Evolutionary conservation across 2,113 vertebrate genomes (phyloP).

Genomic region (Neogale vison): DNA sequence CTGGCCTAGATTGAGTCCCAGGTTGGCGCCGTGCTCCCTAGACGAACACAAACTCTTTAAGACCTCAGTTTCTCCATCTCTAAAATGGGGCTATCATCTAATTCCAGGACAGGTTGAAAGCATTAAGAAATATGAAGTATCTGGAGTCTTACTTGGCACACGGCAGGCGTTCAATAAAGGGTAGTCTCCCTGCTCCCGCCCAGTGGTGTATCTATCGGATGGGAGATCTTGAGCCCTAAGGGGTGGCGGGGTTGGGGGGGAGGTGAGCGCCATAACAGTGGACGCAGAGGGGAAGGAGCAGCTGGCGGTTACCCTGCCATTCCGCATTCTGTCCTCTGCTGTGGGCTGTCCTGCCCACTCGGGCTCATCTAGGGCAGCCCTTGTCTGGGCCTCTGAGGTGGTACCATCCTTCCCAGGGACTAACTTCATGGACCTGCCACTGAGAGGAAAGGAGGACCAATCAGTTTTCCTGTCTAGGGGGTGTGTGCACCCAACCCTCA

Average conservation of each 20-base stretch:
- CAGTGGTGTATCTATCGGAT: not conserved
- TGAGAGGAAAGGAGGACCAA: constrained; percentile 19
- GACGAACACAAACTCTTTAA: not conserved
- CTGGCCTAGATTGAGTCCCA: not conserved
- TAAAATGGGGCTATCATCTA: not conserved
- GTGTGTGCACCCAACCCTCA: not conserved
- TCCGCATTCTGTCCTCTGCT: constrained; percentile 26
- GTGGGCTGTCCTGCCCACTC: not conserved
- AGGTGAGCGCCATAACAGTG: not conserved
- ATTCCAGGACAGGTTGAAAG: not conserved
- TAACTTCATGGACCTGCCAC: not conserved
- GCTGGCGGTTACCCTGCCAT: constrained; percentile 79
- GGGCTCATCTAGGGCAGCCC: not conserved
- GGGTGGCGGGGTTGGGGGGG: not conserved
- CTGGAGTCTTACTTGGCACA: not conserved
- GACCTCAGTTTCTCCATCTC: not conserved
- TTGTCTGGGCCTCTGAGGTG: not conserved
- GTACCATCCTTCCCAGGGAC: not conserved
- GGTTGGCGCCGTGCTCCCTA: not conserved
- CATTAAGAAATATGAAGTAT: not conserved
- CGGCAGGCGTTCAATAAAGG: not conserved
- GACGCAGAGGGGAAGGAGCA: not conserved
- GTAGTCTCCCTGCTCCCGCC: not conserved
- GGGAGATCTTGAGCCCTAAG: not conserved
- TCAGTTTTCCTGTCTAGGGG: not conserved